Percentiles rank a stretch among this genome's conserved stretches.
Conservation (phyloP, 2,113 vertebrate species). For the Zeus faber region DNA sequence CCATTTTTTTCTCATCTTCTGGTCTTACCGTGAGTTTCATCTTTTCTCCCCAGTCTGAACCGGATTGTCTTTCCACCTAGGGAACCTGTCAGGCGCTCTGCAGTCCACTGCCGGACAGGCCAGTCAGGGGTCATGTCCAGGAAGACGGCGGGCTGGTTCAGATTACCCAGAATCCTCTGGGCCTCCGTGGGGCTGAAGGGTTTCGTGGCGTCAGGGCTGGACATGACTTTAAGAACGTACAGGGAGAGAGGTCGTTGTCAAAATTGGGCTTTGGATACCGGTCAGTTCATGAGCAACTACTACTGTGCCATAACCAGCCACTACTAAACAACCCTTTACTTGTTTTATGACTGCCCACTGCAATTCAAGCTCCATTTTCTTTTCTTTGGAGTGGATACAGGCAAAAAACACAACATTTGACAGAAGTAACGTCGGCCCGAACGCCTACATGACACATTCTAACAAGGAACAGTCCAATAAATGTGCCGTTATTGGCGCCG, state of each 20-base stretch:
- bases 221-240: constrained; percentile 38
- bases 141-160: constrained; percentile 86
- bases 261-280: not conserved
- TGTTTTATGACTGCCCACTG: too few species aligned
- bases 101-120: constrained; percentile 85
- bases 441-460: too few species aligned
- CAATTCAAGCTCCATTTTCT: too few species aligned
- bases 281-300: not conserved
- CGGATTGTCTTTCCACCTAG: constrained; percentile 73
- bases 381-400: too few species aligned
- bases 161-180: constrained; percentile 76
- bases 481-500: too few species aligned
- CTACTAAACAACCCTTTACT: too few species aligned
- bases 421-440: too few species aligned
- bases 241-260: not conserved
- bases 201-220: constrained; percentile 53
- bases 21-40: constrained; percentile 71
- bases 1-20: not conserved
- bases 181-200: constrained; percentile 84
- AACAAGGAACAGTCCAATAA: too few species aligned
- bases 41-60: constrained; percentile 85
- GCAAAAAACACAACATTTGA: too few species aligned
- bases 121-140: constrained; percentile 82
- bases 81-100: constrained; percentile 71
- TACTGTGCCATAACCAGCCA: too few species aligned